phyloP scores from a whole-genome alignment of 2,888 invertebrate species.

The Noctua pronuba region DNA sequence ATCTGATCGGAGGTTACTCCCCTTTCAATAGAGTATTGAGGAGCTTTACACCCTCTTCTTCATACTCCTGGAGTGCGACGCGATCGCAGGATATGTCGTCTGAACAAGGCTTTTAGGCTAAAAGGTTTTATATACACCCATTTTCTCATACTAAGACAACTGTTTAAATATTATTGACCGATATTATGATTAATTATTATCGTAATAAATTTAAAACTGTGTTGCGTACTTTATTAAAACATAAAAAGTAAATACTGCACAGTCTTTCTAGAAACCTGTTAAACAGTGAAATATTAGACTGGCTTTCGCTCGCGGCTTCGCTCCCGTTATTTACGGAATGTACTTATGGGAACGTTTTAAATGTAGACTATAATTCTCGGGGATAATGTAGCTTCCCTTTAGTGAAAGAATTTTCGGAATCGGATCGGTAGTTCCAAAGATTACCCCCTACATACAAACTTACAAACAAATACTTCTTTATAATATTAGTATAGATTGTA shows the following conservation, averaged over 20 bases:
- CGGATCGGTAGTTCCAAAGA: too few species aligned
- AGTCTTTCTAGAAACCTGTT: not conserved
- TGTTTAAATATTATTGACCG: slow-evolving; percentile 29
- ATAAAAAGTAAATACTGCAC: not conserved
- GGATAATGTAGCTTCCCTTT: too few species aligned
- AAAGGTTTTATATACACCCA: not conserved
- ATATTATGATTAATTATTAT: not conserved
- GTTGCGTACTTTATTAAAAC: not conserved
- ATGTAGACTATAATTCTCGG: too few species aligned
- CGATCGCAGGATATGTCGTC: not conserved
- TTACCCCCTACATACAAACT: too few species aligned
- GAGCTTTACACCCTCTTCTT: not conserved
- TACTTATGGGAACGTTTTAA: too few species aligned
- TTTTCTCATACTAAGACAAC: not conserved
- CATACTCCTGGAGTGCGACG: not conserved
- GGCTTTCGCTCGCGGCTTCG: too few species aligned
- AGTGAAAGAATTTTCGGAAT: too few species aligned
- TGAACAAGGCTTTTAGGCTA: slow-evolving; percentile 25
- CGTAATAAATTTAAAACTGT: slow-evolving; percentile 3
- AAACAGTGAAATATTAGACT: not conserved
- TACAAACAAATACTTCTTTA: too few species aligned
- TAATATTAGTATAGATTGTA: too few species aligned
- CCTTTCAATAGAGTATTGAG: not conserved
- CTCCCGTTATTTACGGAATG: too few species aligned
- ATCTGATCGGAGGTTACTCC: too few species aligned